These are phyloP conservation scores for Tragelaphus strepsiceros DNA, from an alignment of 2,113 vertebrate species.

Conservation along the genomic window DNA sequence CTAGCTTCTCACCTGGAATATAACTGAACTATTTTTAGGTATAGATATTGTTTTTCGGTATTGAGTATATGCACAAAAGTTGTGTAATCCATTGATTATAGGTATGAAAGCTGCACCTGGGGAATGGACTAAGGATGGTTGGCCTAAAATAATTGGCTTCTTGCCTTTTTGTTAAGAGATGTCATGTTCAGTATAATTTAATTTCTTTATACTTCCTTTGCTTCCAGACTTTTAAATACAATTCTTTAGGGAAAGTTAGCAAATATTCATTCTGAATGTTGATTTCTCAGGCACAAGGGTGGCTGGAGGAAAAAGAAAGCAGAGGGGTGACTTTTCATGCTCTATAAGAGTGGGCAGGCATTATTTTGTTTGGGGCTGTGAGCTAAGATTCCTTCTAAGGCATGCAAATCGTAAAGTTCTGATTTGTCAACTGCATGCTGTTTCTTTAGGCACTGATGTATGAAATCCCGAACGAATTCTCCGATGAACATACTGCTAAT, in stretches of 20 bases:
- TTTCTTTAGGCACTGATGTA: slow-evolving; percentile 70
- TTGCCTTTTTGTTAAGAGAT: slow-evolving; percentile 56
- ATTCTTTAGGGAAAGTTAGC: slow-evolving; percentile 55
- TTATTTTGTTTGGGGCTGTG: slow-evolving; percentile 57
- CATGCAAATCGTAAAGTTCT: slow-evolving; percentile 70
- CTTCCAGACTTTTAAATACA: slow-evolving; percentile 32
- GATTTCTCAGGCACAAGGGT: slow-evolving; percentile 26
- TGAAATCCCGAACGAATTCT: slow-evolving; percentile 78
- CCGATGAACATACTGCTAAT: slow-evolving; percentile 75
- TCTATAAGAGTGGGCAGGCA: not conserved
- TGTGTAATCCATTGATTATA: slow-evolving; percentile 57
- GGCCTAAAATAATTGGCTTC: slow-evolving; percentile 65
- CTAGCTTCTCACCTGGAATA: slow-evolving; percentile 50
- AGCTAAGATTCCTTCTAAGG: slow-evolving; percentile 72
- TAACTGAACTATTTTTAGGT: slow-evolving; percentile 48
- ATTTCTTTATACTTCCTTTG: slow-evolving; percentile 47
- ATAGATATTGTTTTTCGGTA: not conserved
- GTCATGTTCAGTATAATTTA: slow-evolving; percentile 53
- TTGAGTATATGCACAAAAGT: slow-evolving; percentile 51
- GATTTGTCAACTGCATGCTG: slow-evolving; percentile 66
- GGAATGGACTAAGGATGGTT: slow-evolving; percentile 50
- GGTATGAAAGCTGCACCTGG: slow-evolving; percentile 42
- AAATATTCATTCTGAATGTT: slow-evolving; percentile 52
- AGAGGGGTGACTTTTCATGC: slow-evolving; percentile 18
- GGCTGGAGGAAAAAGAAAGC: slow-evolving; percentile 59